Evolutionary conservation across 2,797 vertebrate species (phyloP).

Genomic region (Chloroceryle amazona): DNA sequence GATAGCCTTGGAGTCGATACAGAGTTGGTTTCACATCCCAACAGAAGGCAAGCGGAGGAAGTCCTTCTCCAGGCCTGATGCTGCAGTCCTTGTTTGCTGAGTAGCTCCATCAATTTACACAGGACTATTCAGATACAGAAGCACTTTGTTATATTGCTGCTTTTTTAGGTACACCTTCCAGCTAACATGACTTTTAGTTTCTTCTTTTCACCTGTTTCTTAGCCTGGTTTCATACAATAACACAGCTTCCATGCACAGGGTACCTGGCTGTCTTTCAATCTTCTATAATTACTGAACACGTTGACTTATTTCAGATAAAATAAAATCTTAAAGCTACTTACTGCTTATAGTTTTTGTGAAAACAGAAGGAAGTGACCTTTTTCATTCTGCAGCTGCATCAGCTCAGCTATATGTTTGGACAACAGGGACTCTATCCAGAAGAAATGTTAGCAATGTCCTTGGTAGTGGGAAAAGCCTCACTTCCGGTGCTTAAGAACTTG

Average conservation of each 20-base stretch:
- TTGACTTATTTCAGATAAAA: background rate
- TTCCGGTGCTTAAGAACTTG: background rate
- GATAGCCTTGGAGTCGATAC: background rate
- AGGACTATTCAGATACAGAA: background rate
- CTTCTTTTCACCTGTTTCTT: background rate
- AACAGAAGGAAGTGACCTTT: background rate
- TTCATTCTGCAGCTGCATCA: background rate
- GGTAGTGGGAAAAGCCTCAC: background rate
- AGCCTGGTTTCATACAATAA: background rate
- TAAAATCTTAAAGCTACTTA: background rate
- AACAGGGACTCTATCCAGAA: background rate
- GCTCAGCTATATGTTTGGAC: background rate
- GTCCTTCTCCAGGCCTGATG: background rate
- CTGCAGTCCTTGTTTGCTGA: background rate
- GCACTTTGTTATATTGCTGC: background rate
- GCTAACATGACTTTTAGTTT: background rate
- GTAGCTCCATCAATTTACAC: background rate
- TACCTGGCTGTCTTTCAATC: background rate
- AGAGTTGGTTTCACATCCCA: conserved; percentile 19
- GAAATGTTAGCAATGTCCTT: background rate
- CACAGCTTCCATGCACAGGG: background rate
- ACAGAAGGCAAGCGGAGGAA: background rate
- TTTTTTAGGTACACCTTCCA: background rate
- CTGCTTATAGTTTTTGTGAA: background rate
- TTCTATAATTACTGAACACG: background rate